These are phyloP conservation scores for Cyprinus carpio DNA, from an alignment of 2,113 vertebrate genomes.

Conservation along the genomic window DNA sequence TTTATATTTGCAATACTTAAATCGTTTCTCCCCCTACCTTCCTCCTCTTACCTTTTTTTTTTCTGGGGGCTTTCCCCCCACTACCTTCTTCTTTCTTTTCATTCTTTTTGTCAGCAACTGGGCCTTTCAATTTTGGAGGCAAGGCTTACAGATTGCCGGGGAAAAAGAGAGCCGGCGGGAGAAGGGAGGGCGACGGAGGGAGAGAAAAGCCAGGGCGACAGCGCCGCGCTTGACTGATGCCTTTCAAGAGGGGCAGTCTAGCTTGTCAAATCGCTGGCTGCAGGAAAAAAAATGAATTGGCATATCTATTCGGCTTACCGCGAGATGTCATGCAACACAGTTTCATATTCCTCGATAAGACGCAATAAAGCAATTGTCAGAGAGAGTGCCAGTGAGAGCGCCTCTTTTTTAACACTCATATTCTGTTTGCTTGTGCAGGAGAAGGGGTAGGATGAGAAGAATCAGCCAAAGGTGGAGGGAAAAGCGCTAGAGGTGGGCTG, in stretches of 20 bases:
- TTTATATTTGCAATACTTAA: conserved; percentile 80
- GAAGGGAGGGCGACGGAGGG: conserved; percentile 66
- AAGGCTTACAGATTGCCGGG: conserved; percentile 81
- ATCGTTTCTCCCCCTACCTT: conserved; percentile 71
- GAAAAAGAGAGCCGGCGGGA: conserved; percentile 60
- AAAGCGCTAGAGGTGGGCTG: conserved; percentile 10
- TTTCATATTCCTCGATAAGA: conserved; percentile 98
- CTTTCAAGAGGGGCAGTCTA: conserved; percentile 99
- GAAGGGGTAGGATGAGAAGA: conserved; percentile 13
- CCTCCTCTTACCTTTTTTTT: conserved; percentile 49
- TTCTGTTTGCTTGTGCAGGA: conserved; percentile 50
- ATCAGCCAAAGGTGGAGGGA: conserved; percentile 23
- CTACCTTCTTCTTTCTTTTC: conserved; percentile 64
- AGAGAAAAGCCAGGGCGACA: conserved; percentile 73
- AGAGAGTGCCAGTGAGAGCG: conserved; percentile 69
- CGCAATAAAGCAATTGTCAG: conserved; percentile 89
- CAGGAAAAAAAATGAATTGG: conserved; percentile 90
- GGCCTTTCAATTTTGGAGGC: conserved; percentile 85
- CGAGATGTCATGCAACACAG: conserved; percentile 87
- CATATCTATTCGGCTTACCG: conserved; percentile 87
- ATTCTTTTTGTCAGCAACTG: conserved; percentile 75
- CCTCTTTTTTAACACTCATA: conserved; percentile 50
- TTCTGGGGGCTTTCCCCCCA: conserved; percentile 45
- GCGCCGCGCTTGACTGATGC: conserved; percentile 89
- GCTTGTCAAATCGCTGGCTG: conserved; percentile 94